Percentiles rank a stretch among this genome's conserved stretches.
These are phyloP conservation scores for Torymus auratus DNA, from an alignment of 2,888 invertebrate species.

Conservation along the genomic window DNA sequence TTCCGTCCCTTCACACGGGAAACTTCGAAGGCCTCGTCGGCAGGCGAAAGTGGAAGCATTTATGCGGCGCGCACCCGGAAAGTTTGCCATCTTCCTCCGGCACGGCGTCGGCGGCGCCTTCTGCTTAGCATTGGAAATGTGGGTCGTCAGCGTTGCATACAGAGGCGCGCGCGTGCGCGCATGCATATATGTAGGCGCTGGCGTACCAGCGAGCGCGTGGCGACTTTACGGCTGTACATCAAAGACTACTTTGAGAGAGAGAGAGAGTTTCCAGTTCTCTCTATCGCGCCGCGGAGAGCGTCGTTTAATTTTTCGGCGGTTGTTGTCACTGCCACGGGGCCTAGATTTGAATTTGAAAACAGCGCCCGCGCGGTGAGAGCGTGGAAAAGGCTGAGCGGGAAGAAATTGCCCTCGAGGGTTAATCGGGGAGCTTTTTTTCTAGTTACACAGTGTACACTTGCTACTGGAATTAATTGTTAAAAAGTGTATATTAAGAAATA, in stretches of 20 bases:
- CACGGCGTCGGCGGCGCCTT: neutral
- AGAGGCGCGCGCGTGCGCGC: neutral
- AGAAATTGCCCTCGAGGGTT: too few relatives aligned
- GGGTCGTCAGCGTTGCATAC: conserved; percentile 21
- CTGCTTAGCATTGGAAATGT: conserved; percentile 53
- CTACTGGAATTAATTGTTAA: too few relatives aligned
- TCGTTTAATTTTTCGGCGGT: too few relatives aligned
- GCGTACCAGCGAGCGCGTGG: neutral
- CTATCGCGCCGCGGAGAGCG: neutral
- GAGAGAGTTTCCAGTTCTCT: conserved; percentile 1
- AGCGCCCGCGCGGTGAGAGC: too few relatives aligned
- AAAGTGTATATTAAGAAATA: too few relatives aligned
- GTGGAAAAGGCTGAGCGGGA: too few relatives aligned
- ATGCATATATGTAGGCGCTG: conserved; percentile 13
- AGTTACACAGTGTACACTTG: too few relatives aligned
- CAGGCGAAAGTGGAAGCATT: conserved; percentile 19
- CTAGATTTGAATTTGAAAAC: too few relatives aligned
- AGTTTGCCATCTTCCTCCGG: conserved; percentile 45
- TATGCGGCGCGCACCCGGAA: conserved; percentile 34
- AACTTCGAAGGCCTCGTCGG: conserved; percentile 28
- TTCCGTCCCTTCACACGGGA: conserved; percentile 2
- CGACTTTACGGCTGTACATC: conserved; percentile 39
- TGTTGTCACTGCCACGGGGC: too few relatives aligned
- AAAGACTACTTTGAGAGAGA: conserved; percentile 38
- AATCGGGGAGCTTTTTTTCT: too few relatives aligned